Evolutionary conservation across 2,113 vertebrate species (phyloP).

Genomic region (Trichechus manatus): DNA sequence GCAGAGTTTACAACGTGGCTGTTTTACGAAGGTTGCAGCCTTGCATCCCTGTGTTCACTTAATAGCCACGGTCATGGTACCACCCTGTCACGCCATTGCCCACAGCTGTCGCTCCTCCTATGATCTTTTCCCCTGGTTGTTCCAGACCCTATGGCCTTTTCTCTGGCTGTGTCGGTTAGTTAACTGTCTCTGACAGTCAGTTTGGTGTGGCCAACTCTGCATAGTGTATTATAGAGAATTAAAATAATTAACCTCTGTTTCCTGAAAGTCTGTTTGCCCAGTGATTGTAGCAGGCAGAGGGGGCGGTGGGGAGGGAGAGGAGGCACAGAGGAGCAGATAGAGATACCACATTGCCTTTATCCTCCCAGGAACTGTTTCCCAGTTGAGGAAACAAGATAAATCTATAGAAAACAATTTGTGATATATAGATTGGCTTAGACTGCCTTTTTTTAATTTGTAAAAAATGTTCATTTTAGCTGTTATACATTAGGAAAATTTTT

Average conservation of each 20-base stretch:
- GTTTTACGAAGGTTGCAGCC: accelerated
- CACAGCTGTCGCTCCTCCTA: accelerated
- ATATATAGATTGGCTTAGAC: background rate
- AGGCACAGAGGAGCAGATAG: background rate
- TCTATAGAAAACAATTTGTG: background rate
- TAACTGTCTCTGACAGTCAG: background rate
- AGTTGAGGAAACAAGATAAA: background rate
- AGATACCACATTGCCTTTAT: background rate
- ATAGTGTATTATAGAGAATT: background rate
- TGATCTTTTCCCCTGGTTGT: accelerated
- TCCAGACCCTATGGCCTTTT: background rate
- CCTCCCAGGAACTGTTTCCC: background rate
- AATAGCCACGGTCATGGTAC: too few species aligned
- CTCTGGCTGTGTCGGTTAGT: background rate
- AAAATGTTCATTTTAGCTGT: background rate
- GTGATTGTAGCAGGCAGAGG: background rate
- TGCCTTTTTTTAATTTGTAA: background rate
- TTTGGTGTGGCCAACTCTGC: background rate
- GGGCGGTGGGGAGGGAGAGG: accelerated
- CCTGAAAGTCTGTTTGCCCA: background rate
- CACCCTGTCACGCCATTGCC: too few species aligned
- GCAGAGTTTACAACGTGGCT: background rate
- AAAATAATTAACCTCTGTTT: background rate
- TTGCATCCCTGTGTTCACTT: too few species aligned
- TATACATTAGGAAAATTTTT: background rate